A percentile compares a stretch with the other conserved stretches of the same genome.
These are phyloP conservation scores for Enteromius argenteus DNA, from an alignment of 2,797 vertebrate genomes.

Conservation along the genomic window DNA sequence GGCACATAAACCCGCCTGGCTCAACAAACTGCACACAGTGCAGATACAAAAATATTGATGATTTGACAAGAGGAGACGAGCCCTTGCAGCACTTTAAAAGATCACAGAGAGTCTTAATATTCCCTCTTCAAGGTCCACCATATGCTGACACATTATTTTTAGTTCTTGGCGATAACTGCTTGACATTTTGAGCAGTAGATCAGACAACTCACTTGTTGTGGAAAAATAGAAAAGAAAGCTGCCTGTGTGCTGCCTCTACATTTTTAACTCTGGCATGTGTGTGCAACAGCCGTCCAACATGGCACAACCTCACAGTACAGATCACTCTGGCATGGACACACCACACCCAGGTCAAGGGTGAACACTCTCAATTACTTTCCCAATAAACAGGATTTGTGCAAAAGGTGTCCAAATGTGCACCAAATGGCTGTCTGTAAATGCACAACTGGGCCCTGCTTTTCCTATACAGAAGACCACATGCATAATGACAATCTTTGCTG, in stretches of 20 bases:
- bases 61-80: background rate
- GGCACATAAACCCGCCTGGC: slow-evolving; percentile 20
- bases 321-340: slow-evolving; percentile 59
- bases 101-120: slow-evolving; percentile 36
- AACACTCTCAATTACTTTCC: slow-evolving; percentile 48
- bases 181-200: slow-evolving; percentile 65
- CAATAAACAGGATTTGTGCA: slow-evolving; percentile 37
- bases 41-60: slow-evolving; percentile 29
- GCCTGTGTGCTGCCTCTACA: slow-evolving; percentile 36
- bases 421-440: slow-evolving; percentile 33
- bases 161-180: slow-evolving; percentile 66
- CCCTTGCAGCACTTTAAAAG: slow-evolving; percentile 26
- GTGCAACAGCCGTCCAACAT: slow-evolving; percentile 64
- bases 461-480: slow-evolving; percentile 71
- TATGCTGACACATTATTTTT: slow-evolving; percentile 69
- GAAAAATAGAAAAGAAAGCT: slow-evolving; percentile 46
- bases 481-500: slow-evolving; percentile 76
- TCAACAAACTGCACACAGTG: slow-evolving; percentile 5
- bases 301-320: slow-evolving; percentile 47
- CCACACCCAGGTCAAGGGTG: slow-evolving; percentile 56
- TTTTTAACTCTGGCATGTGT: slow-evolving; percentile 61
- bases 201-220: slow-evolving; percentile 48
- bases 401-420: slow-evolving; percentile 44
- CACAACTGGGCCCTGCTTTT: slow-evolving; percentile 60
- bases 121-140: slow-evolving; percentile 36